These are phyloP conservation scores for Mechanitis mazaeus DNA, from an alignment of 2,888 invertebrate genomes.

Conservation along the genomic window DNA sequence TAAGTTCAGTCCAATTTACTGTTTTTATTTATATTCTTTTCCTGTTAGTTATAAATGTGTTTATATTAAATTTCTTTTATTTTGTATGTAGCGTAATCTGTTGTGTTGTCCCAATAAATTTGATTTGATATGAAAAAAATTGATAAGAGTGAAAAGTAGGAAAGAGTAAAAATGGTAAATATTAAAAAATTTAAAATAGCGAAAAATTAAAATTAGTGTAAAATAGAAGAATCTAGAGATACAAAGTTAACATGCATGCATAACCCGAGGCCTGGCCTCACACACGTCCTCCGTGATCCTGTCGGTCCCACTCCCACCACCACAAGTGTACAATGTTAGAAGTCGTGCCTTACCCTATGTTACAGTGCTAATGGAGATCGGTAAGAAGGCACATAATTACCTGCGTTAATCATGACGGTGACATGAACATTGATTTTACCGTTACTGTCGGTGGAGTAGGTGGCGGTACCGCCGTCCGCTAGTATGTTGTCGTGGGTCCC, in stretches of 20 bases:
- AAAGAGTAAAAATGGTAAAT: no score
- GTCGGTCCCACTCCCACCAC: constrained; percentile 56
- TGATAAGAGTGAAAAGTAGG: no score
- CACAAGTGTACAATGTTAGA: constrained; percentile 43
- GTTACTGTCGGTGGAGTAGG: constrained; percentile 85
- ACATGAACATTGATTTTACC: constrained; percentile 93
- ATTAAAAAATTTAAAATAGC: no score
- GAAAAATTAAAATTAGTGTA: no score
- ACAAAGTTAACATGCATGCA: not conserved
- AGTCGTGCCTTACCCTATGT: constrained; percentile 30
- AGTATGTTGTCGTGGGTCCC: constrained; percentile 68
- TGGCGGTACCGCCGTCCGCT: constrained; percentile 69
- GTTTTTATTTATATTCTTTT: no score
- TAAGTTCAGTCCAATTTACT: no score
- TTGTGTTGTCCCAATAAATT: no score
- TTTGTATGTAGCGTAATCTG: constrained; percentile 12
- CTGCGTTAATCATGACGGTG: constrained; percentile 89
- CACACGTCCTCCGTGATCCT: constrained; percentile 68
- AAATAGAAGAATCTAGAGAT: not conserved
- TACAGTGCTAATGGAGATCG: constrained; percentile 39
- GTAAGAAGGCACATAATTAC: constrained; percentile 77
- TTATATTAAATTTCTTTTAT: not conserved
- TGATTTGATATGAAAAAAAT: no score
- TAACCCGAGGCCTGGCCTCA: constrained; percentile 67
- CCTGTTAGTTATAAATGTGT: no score